Conservation (phyloP, 2,888 invertebrate species). For the Cheilosia scutellata region DNA sequence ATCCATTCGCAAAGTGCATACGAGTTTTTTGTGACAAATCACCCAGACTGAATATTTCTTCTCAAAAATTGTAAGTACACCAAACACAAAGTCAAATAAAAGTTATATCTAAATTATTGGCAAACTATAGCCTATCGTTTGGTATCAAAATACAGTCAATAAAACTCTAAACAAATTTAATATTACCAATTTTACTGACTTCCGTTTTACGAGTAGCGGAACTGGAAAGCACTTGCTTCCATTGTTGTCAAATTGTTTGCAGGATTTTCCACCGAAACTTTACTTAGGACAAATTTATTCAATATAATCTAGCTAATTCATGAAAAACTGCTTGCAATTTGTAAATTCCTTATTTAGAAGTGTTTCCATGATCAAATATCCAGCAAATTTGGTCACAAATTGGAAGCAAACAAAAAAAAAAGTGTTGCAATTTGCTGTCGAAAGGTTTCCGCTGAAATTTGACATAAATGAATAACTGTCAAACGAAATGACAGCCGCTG, state of each 20-base stretch:
- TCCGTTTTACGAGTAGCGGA: constrained; percentile 78
- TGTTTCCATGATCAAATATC: neutral
- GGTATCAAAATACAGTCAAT: constrained; percentile 12
- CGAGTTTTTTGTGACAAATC: constrained; percentile 34
- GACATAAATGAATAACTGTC: constrained; percentile 54
- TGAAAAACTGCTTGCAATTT: neutral
- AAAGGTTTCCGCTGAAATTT: constrained; percentile 66
- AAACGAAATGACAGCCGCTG: constrained; percentile 60
- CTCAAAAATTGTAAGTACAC: constrained; percentile 54
- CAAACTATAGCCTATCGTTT: constrained; percentile 14
- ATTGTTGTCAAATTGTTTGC: constrained; percentile 56
- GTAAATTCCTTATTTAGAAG: neutral
- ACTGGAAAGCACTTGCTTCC: constrained; percentile 77
- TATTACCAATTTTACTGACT: constrained; percentile 78
- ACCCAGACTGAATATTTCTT: constrained; percentile 27
- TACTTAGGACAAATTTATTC: neutral
- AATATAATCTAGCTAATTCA: neutral
- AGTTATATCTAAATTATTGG: constrained; percentile 18
- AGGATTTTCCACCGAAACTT: constrained; percentile 52
- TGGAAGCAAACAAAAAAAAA: neutral
- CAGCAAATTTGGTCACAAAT: neutral
- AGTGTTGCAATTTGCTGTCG: constrained; percentile 26
- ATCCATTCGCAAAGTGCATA: constrained; percentile 43
- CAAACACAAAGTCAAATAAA: neutral
- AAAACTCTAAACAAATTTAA: constrained; percentile 62